phyloP scores from a whole-genome alignment of 92 coral and sea anemone genomes.

The Porites lobata region DNA sequence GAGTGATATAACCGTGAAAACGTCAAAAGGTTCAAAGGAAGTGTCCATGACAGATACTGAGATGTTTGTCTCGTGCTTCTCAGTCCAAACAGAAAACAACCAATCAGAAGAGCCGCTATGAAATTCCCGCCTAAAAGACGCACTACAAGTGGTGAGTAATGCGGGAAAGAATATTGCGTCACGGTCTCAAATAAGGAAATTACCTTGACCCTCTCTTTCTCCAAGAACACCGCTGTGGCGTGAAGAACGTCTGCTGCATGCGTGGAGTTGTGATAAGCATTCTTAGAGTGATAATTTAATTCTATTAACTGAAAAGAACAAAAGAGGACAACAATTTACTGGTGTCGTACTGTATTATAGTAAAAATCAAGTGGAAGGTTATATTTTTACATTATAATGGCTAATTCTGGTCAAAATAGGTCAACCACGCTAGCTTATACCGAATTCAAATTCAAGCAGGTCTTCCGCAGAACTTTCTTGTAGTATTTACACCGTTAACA shows the following conservation, averaged over 20 bases:
- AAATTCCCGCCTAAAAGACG: too few species aligned
- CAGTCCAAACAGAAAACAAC: too few species aligned
- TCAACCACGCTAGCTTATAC: too few species aligned
- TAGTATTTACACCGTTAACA: neutral
- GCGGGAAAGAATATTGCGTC: neutral
- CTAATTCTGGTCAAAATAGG: too few species aligned
- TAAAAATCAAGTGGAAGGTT: neutral
- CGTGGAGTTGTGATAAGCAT: slow-evolving; percentile 98
- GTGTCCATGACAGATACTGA: too few species aligned
- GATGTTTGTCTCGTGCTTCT: too few species aligned
- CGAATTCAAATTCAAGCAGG: neutral
- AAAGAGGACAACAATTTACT: too few species aligned
- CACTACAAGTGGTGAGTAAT: too few species aligned
- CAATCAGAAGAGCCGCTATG: too few species aligned
- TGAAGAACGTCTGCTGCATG: slow-evolving; percentile 99
- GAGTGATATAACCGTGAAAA: too few species aligned
- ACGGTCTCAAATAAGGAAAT: neutral
- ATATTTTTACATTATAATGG: too few species aligned
- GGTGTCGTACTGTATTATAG: neutral
- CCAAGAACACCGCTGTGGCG: slow-evolving; percentile 96
- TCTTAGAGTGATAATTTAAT: slow-evolving; percentile 91
- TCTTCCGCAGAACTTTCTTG: neutral
- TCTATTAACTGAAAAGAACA: slow-evolving; percentile 88
- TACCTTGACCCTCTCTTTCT: slow-evolving; percentile 98
- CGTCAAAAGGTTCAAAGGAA: too few species aligned